Base-by-base conservation (phyloP, 2,113 vertebrate genomes). In the Odobenus rosmarus region DNA sequence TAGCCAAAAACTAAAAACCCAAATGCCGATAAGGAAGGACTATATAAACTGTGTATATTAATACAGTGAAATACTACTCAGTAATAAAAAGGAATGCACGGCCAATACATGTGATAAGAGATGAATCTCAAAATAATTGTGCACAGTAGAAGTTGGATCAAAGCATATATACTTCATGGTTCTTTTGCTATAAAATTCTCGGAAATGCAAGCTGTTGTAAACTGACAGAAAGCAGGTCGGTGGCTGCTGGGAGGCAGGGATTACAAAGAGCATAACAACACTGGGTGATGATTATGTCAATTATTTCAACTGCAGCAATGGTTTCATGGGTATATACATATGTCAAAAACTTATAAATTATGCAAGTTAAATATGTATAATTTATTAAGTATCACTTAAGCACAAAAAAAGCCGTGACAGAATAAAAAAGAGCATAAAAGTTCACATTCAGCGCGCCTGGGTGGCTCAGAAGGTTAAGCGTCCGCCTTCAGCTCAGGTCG, bases 281-380 rank as follows among this genome's bases (percentile, higher is more conserved):
- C 57, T n/a, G 23, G 80, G 46, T 79, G 49, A 84, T 42, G 14
- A 6, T 7, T 67, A 26, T 31, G 16, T 79, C 82, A 93, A 83
- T 57, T 46, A 87, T 24, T 26, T 93, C 11, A 7, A 83, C 24
- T 51, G 55, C 33, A 59, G 33, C 88, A 21, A 80, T 21, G 18
- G 72, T 81, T 57, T 85, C 81, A 61, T 42, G 6, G 26, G 18
- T 55, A 87, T 49, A 64, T 33, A 92, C 15, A 14, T 53, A 81
- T 10, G 33, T 57, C 16, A 64, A 84, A 96, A 88, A 88, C 1
- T 1, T 92, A 72, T 14, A 93, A 76, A 69, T 55, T 88, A 24
- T 53, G 59, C 23, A 69, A 90, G 46, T 97, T 71, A 91, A 95
- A 84, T 88, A 80, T 4, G 24, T 90, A 6, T 14, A 91, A 91